These are phyloP conservation scores for Muraenolepis orangiensis DNA, from an alignment of 2,797 vertebrate species.

Conservation along the genomic window DNA sequence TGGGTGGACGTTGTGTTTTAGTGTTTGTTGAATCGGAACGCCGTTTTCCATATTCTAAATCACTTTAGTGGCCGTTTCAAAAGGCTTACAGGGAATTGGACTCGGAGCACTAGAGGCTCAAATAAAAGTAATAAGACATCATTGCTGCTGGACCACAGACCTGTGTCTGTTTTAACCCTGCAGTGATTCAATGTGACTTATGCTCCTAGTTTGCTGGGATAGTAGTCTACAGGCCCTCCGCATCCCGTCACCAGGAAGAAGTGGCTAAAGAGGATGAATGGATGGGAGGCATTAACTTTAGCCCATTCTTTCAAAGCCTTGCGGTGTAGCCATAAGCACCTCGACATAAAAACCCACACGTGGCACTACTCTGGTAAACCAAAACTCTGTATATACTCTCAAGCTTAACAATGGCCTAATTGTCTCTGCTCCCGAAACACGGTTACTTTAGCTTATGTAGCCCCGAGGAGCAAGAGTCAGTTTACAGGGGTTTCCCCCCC, in stretches of 20 bases:
- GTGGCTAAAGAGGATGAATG: neutral
- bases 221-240: neutral
- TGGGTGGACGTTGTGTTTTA: neutral
- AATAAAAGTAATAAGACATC: neutral
- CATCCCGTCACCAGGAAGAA: neutral
- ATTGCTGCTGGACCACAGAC: neutral
- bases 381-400: slow-evolving; percentile 48
- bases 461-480: slow-evolving; percentile 11
- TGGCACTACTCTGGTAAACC: slow-evolving; percentile 41
- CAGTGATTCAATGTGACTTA: neutral
- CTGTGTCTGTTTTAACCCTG: neutral
- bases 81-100: neutral
- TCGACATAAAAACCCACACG: slow-evolving; percentile 17
- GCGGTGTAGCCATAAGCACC: neutral
- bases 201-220: neutral
- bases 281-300: neutral
- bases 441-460: slow-evolving; percentile 20
- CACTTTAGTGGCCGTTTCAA: neutral
- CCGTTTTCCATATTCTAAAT: neutral
- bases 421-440: slow-evolving; percentile 37
- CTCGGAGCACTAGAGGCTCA: neutral
- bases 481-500: slow-evolving; percentile 29
- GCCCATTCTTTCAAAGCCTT: neutral
- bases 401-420: slow-evolving; percentile 48
- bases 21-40: neutral